These are phyloP conservation scores for Falco biarmicus DNA, from an alignment of 2,797 vertebrate genomes.

Conservation along the genomic window DNA sequence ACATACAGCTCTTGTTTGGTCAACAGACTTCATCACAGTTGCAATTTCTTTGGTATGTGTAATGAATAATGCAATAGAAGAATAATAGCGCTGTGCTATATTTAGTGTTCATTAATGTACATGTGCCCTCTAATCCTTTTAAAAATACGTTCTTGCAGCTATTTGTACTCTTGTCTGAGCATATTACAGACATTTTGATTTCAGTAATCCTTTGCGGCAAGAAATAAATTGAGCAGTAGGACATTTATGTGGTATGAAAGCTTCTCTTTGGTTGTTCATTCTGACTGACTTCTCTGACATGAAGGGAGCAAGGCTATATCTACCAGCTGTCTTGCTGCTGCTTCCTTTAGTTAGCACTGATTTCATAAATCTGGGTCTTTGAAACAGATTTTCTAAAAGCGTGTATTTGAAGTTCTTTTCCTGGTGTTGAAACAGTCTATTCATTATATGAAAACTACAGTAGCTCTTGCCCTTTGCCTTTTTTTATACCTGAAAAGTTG, in stretches of 20 bases:
- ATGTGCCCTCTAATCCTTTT: neutral
- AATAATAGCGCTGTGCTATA: conserved; percentile 19
- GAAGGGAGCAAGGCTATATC: neutral
- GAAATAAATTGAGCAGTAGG: conserved; percentile 6
- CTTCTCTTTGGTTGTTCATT: neutral
- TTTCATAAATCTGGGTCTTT: neutral
- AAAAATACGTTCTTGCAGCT: neutral
- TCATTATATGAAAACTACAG: neutral
- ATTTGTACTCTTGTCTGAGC: conserved; percentile 20
- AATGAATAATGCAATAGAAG: conserved; percentile 50
- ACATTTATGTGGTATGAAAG: neutral
- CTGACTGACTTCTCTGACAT: neutral
- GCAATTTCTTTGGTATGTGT: neutral
- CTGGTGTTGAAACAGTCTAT: neutral
- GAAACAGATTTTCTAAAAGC: neutral
- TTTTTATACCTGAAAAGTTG: neutral
- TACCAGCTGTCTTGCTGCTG: neutral
- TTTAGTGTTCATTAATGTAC: conserved; percentile 44
- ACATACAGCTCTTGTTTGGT: neutral
- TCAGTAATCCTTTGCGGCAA: conserved; percentile 28
- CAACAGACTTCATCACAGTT: conserved; percentile 4
- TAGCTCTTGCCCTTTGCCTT: rapidly evolving
- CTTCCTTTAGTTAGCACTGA: neutral
- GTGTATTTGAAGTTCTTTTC: neutral
- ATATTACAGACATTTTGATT: conserved; percentile 11